Base-by-base conservation (phyloP, 2,888 invertebrate species). In the Microplitis deprimator region DNA sequence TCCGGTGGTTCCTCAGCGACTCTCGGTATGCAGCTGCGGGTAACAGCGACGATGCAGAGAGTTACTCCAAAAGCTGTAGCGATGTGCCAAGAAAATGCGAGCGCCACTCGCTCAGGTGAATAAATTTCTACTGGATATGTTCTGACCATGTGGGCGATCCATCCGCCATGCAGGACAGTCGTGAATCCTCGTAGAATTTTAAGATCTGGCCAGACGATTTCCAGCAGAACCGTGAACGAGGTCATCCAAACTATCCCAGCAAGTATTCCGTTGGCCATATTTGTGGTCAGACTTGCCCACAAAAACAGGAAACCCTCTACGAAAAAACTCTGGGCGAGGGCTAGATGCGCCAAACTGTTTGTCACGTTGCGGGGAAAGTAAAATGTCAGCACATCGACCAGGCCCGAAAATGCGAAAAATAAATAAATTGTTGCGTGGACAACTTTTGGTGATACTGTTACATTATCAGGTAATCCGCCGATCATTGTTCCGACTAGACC, bases 361-460 rank as follows among this genome's bases (percentile, higher is more conserved):
- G 89, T 88, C 16, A 90, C 84, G 67, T 87, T 87, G 16, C 83
- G 85, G 2, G 89, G 89, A 79, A 89, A 90, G 79, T 90, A 90
- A 82, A 89, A 90, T 72, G 88, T 85, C 4, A 90, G 80, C 6
- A 90, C 87, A 77, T 90, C 90, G 3, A 89, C 88, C 1, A 90
- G 82, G 7, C 90, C 90, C 72, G 90, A 90, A 73, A 90, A 87
- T 4, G 90, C 90, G 77, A 90, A 90, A 75, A 90, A 90, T 0
- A 90, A 84, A 80, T 90, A 90, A 67, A 90, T 87, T 6, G 90
- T 90, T 5, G 90, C 89, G 71, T 88, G 85, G 13, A 86, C 84
- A 41, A 88, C 88, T 83, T 88, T 88, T 5, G 87, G 85, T 1
- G 87, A 86, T 0, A 85, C 83, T 1, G 81, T 81, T 41, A 80